Evolutionary conservation across 2,888 invertebrate genomes (phyloP), one percentile per base, ranked within the genome.

Genomic region (Thera britannica): DNA sequence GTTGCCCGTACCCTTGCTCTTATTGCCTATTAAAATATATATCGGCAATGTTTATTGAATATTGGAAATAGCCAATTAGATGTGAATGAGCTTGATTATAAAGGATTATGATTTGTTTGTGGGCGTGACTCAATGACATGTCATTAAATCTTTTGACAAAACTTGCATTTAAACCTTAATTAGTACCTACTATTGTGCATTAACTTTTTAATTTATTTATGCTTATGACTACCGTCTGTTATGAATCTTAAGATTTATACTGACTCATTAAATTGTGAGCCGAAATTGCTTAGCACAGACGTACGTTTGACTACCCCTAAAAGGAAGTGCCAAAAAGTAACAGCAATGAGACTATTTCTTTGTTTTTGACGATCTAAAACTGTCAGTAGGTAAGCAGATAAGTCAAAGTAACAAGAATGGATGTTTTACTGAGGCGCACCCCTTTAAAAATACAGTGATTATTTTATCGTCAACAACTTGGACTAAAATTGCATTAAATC

Each of bases 31-130:
- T 88, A 89, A 90, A 75, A 88, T 83, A 87, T 87, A 89, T 87
- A 89, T 86, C 87, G 84, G 84, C 86, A 86, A 87, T 88, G 85
- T 83, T 88, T 86, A 90, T 90, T 90, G 88, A 90, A 88, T 89
- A 85, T 87, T 86, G 76, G 81, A 85, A 88, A 90, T 86, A 87
- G 83, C 87, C 89, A 88, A 89, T 90, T 89, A 89, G 87, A 46
- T 51, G 34, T 51, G 79, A 79, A 77, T 79, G 71, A 77, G 76
- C 72, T 75, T 72, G 79, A 81, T 78, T 82, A 76, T 82, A 63
- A 65, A 61, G 79, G 80, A 85, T 84, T 74, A 76, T 69, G 72
- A 75, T 76, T 72, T 61, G 70, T 41, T 73, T 72, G 77, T 83
- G 84, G 90, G 89, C 86, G 89, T 82, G 68, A 65, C 79, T 23